Evolutionary conservation across 2,113 vertebrate species (phyloP).

Genomic region (Tragelaphus scriptus): DNA sequence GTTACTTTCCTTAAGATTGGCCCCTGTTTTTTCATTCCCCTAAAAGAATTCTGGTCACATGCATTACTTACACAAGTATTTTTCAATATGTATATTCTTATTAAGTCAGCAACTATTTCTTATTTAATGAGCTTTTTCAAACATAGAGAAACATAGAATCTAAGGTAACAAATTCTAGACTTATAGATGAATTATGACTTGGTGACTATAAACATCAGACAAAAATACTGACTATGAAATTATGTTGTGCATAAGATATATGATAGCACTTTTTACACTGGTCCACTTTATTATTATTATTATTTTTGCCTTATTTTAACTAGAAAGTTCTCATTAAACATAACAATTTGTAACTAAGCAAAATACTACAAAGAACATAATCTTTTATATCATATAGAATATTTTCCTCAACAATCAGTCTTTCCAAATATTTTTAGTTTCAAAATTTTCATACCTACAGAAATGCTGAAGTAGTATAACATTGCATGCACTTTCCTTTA

Average conservation of each 20-base stretch:
- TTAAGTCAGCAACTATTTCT: background rate
- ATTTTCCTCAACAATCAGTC: background rate
- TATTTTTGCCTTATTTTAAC: background rate
- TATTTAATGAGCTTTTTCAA: background rate
- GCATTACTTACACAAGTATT: background rate
- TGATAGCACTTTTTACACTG: background rate
- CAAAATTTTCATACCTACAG: background rate
- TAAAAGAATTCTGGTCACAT: background rate
- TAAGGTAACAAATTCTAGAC: background rate
- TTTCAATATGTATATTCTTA: background rate
- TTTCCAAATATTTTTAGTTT: too few species aligned
- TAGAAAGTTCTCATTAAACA: background rate
- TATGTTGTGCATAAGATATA: background rate
- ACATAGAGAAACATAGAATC: background rate
- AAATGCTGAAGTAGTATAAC: background rate
- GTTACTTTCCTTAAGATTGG: background rate
- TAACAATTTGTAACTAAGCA: background rate
- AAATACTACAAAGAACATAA: background rate
- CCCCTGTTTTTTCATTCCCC: background rate
- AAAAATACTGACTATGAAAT: background rate
- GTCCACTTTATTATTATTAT: background rate
- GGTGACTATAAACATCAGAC: background rate
- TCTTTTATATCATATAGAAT: background rate
- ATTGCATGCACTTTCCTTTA: background rate
- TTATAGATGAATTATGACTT: background rate